Conservation (phyloP, 2,888 invertebrate genomes). For the Amorpha juglandis region DNA sequence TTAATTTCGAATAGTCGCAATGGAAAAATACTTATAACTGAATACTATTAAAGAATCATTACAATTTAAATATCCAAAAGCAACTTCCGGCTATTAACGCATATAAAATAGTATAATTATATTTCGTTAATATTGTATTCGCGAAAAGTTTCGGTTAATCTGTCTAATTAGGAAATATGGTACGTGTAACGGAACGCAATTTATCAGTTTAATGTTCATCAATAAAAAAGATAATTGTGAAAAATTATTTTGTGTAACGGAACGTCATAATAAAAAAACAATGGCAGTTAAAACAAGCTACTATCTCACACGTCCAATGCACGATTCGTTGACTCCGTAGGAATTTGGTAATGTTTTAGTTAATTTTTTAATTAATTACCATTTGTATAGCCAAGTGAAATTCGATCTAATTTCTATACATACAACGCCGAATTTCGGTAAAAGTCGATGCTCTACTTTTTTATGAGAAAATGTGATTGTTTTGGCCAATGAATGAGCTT, state of each 20-base stretch:
- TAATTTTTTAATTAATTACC: constrained; percentile 79
- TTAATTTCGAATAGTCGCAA: neutral
- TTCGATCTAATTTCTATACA: constrained; percentile 40
- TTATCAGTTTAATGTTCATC: constrained; percentile 26
- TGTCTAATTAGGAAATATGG: constrained; percentile 14
- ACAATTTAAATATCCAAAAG: neutral
- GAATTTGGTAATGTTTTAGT: constrained; percentile 76
- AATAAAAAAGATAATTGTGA: constrained; percentile 28
- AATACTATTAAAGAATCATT: constrained; percentile 2
- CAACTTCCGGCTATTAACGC: constrained; percentile 3
- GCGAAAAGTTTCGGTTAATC: constrained; percentile 9
- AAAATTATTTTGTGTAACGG: constrained; percentile 43
- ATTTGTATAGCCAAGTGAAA: constrained; percentile 55
- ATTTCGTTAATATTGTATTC: neutral
- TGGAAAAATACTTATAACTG: neutral
- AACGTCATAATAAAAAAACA: constrained; percentile 59
- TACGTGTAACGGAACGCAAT: constrained; percentile 17
- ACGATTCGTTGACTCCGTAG: constrained; percentile 72
- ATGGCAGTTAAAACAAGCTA: constrained; percentile 53
- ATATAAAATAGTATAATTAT: neutral
- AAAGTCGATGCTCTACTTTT: constrained; percentile 45
- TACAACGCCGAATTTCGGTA: constrained; percentile 48
- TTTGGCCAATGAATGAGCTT: constrained; percentile 74
- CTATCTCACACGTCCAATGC: constrained; percentile 57
- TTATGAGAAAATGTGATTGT: constrained; percentile 76